Evolutionary conservation across 2,888 invertebrate genomes (phyloP), one percentile per base, ranked within the genome.

Genomic region (Phlogophora meticulosa): DNA sequence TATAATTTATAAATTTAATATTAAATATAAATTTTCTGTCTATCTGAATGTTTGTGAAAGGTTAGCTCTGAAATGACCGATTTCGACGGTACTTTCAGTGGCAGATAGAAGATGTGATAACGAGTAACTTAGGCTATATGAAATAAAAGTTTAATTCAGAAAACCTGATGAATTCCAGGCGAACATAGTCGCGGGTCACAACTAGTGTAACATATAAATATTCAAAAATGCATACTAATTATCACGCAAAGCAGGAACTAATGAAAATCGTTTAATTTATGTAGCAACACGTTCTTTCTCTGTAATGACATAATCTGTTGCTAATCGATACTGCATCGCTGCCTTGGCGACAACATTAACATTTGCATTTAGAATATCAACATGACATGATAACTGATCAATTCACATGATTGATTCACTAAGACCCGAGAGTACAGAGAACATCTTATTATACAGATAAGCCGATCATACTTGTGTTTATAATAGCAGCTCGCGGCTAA

Each of bases 341-440:
- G 7, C 11, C 46, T 22, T 42, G 40, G 17, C 66, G 15, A 52
- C 40, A 22, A 53, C 32, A 17, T 28, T 15, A n/a, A 36, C 32
- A 75, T 75, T 75, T 75, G n/a, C 24, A 56, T 56, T 5, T 24
- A 3, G 38, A 38, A 36, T 40, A 34, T n/a, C 48, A 36, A 9
- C n/a, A 17, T 40, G 46, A 22, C 20, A 63, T 38, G 38, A 15
- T 15, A 13, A 15, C 36, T 22, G 20, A 55, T 43, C 43, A 43
- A 40, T 43, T 67, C 24, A 34, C 45, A 28, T 65, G 20, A 40
- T 52, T 38, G 20, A 53, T 64, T 49, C 11, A 38, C 43, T 34
- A 38, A 17, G n/a, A 34, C 40, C 15, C 2, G 13, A n/a, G 24
- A 36, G 17, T 46, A 68, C 40, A 20, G 45, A 20, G 63, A 49